A percentile compares a stretch with the other conserved stretches of the same genome.
These are phyloP conservation scores for Beroe forskalii DNA, from an alignment of 37 sponge, comb jelly and placozoan genomes.

Conservation along the genomic window DNA sequence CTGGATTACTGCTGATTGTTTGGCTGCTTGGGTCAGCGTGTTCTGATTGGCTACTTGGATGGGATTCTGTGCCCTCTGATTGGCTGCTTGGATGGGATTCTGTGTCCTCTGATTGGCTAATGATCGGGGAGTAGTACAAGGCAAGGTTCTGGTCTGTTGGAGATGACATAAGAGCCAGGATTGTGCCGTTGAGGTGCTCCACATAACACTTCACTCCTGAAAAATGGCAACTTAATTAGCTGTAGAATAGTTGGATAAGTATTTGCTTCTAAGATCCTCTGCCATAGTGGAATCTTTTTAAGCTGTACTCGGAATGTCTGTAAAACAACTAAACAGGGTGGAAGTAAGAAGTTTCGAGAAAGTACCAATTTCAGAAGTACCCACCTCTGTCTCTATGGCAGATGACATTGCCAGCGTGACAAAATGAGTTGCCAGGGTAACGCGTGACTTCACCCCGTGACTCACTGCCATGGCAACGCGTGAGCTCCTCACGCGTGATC, in stretches of 20 bases:
- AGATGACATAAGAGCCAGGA: neutral
- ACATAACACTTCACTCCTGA: conserved; percentile 35
- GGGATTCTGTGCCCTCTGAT: neutral
- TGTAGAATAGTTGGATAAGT: too few relatives aligned
- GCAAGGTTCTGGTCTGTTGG: neutral
- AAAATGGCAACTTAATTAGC: too few relatives aligned
- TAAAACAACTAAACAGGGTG: too few relatives aligned
- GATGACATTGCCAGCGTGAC: neutral
- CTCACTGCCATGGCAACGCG: neutral
- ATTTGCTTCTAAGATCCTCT: too few relatives aligned
- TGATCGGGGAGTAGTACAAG: neutral
- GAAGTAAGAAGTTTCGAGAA: too few relatives aligned
- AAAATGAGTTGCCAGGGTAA: too few relatives aligned
- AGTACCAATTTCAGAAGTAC: too few relatives aligned
- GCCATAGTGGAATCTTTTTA: too few relatives aligned
- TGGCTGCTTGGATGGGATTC: neutral
- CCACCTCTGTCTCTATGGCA: neutral
- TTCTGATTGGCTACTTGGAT: too few relatives aligned
- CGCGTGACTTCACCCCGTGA: too few relatives aligned
- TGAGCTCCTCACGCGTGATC: neutral
- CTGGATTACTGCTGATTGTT: neutral
- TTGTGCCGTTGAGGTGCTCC: neutral
- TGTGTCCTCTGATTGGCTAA: neutral
- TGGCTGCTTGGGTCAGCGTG: neutral
- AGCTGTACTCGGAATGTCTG: too few relatives aligned